Evolutionary conservation across 2,797 vertebrate genomes (phyloP).

Genomic region (Carcharodon carcharias): DNA sequence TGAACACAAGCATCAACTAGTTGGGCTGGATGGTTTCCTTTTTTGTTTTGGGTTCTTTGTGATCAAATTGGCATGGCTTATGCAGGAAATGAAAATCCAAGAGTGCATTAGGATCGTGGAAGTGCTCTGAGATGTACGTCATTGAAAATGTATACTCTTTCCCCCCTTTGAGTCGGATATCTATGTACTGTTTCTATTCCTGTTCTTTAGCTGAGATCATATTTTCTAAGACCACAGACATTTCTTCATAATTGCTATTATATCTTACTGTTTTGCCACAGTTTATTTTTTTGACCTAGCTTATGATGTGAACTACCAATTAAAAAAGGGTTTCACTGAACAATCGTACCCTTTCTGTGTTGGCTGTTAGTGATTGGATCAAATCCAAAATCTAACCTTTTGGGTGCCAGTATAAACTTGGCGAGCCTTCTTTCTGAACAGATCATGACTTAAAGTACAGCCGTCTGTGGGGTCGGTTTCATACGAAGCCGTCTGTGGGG

Average conservation of each 20-base stretch:
- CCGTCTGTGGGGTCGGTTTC: neutral
- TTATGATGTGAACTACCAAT: neutral
- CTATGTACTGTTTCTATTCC: neutral
- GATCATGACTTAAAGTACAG: neutral
- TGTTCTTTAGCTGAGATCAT: neutral
- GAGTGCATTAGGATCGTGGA: neutral
- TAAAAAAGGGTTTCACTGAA: neutral
- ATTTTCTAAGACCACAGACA: neutral
- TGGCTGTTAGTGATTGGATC: neutral
- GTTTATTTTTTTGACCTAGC: neutral
- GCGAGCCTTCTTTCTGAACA: neutral
- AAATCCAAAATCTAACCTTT: neutral
- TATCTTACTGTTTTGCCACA: neutral
- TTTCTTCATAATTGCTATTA: neutral
- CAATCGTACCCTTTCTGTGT: neutral
- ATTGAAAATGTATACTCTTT: neutral
- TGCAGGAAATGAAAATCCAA: neutral
- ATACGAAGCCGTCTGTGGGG: neutral
- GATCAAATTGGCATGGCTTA: neutral
- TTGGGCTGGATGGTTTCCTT: neutral
- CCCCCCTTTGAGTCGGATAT: neutral
- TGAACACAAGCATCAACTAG: neutral
- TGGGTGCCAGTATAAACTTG: neutral
- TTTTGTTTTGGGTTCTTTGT: neutral
- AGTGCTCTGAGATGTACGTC: neutral